Conservation (phyloP, 2,888 invertebrate species). For the Acrobasis consociella region DNA sequence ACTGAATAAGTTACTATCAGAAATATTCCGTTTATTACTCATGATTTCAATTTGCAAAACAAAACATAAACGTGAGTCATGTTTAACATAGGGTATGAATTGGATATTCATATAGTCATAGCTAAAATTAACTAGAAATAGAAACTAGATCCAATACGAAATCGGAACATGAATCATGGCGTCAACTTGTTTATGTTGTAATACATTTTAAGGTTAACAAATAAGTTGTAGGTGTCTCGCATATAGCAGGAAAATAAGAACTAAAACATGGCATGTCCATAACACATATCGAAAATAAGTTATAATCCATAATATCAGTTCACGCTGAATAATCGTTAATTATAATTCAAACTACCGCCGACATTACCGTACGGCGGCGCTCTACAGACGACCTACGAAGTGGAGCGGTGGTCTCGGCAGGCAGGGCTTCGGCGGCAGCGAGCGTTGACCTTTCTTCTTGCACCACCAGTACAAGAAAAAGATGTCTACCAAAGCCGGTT, state of each 20-base stretch:
- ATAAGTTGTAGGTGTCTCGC: no score
- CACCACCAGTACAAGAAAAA: neutral
- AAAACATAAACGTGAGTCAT: neutral
- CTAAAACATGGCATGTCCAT: no score
- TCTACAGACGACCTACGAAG: neutral
- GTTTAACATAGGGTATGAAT: neutral
- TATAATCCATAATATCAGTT: no score
- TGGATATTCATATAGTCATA: neutral
- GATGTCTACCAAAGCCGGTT: neutral
- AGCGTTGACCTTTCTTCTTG: neutral
- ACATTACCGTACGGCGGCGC: neutral
- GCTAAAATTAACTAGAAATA: neutral
- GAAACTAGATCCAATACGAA: neutral
- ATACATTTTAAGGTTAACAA: no score
- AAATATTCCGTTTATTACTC: neutral
- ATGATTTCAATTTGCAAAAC: neutral
- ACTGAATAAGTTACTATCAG: neutral
- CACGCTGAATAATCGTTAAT: neutral
- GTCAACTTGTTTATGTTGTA: neutral
- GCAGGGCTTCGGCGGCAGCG: neutral
- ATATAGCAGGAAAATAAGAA: no score
- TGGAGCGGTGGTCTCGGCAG: neutral
- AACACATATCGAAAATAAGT: no score
- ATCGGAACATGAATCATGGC: neutral
- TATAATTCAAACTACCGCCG: neutral